Evolutionary conservation across 2,888 invertebrate species (phyloP), one percentile per base, ranked within the genome.

Genomic region (Trachelus tabidus): DNA sequence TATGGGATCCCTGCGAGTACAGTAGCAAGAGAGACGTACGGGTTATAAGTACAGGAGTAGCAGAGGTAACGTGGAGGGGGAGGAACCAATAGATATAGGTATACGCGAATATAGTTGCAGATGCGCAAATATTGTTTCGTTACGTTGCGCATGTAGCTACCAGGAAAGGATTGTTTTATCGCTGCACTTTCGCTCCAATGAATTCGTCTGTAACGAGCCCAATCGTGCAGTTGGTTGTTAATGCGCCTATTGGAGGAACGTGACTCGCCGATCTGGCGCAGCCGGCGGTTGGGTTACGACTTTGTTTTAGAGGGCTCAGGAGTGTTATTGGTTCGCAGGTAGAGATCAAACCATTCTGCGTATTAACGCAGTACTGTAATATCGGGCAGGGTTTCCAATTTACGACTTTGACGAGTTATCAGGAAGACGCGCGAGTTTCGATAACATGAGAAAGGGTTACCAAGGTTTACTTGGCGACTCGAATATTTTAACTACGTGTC

Each of bases 111-210:
- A 86, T 87, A 85, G 88, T 86, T 86, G 86, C 86, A 83, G 56
- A 56, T 56, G 56, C 56, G 56, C 69, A 75, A 75, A 84, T 83
- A 86, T 87, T 85, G 88, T 86, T 86, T 86, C 85, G 83, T 87
- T 88, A 88, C 88, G 87, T 83, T 85, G 84, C 81, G 83, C 83
- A 80, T 84, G 81, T 82, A 81, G 78, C 81, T 77, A 76, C 77
- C 79, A 80, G 83, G 83, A 88, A 88, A 88, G 86, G 85, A 86
- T 86, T 84, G 86, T 85, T 89, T 88, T 85, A 86, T 88, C 87
- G 84, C 82, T 56, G 83, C 82, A 80, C 84, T 89, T 88, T 83
- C 86, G 84, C 87, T 77, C 82, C 85, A 82, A 77, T 83, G 85
- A 82, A 78, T 83, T 82, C 81, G 79, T 81, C 85, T 86, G 85